These are phyloP conservation scores for Mesoligia furuncula DNA, from an alignment of 2,888 invertebrate genomes.

Conservation along the genomic window DNA sequence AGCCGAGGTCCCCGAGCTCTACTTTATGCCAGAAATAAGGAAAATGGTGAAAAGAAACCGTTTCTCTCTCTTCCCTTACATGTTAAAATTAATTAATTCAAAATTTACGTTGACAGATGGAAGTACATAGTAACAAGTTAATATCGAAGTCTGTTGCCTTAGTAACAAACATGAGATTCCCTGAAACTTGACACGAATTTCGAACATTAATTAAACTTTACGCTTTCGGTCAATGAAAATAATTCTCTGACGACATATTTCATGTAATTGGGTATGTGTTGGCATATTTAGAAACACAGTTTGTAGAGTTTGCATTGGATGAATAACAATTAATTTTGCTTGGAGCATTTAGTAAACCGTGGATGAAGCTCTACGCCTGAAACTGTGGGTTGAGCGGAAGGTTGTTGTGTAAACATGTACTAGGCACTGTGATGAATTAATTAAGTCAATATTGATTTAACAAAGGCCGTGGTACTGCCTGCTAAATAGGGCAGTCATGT, in stretches of 20 bases:
- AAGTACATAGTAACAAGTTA: conserved; percentile 32
- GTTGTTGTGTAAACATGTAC: conserved; percentile 63
- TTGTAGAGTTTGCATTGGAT: conserved; percentile 24
- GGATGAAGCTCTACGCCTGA: conserved; percentile 27
- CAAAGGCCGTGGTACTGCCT: conserved; percentile 39
- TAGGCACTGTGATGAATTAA: conserved; percentile 70
- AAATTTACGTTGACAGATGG: conserved; percentile 26
- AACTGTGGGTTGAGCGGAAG: conserved; percentile 43
- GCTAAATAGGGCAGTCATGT: conserved; percentile 40
- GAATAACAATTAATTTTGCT: conserved; percentile 38
- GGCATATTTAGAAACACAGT: conserved; percentile 14
- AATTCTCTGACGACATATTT: conserved; percentile 36
- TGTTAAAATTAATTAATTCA: conserved; percentile 31
- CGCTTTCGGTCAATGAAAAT: conserved; percentile 38
- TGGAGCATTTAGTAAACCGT: conserved; percentile 26
- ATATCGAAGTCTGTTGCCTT: conserved; percentile 26
- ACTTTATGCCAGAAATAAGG: conserved; percentile 34
- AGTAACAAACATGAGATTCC: conserved; percentile 25
- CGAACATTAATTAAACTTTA: conserved; percentile 51
- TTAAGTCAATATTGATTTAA: conserved; percentile 75
- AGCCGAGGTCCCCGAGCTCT: conserved; percentile 10
- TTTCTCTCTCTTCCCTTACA: neutral
- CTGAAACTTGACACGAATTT: conserved; percentile 46
- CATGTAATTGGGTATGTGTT: conserved; percentile 25
- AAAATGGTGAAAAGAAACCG: conserved; percentile 16